Evolutionary conservation across 2,113 vertebrate species (phyloP), one percentile per base, ranked within the genome.

Genomic region (Eurypyga helias): DNA sequence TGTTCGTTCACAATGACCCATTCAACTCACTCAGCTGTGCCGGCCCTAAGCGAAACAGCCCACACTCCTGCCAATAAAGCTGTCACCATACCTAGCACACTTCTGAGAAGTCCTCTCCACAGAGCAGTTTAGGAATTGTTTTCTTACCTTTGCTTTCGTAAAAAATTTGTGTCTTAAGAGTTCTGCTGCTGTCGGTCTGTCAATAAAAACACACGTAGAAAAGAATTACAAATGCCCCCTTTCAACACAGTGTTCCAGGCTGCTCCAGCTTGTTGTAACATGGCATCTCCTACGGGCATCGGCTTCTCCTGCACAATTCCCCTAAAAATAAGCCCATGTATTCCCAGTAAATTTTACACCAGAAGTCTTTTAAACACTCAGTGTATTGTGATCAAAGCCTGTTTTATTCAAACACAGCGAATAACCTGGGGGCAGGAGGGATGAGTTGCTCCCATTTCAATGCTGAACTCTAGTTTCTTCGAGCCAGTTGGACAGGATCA

Each of bases 121-220:
- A 67, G 25, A 82, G 13, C 51, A n/a, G 21, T 28, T 86, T 17
- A 87, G 66, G 48, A 83, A 84, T 24, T 7, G 21, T 75, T 81
- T 49, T 70, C 98, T 97, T 97, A 99, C 99, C 99, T 99, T 99
- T 77, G 99, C 99, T 99, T 99, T 99, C 5, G 99, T 99, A 98
- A 99, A 99, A 98, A 99, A 99, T 97, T 99, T 99, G 97, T 99
- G 99, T 94, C 99, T 99, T 97, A 99, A 96, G 67, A 99, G 97
- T 95, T 99, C 99, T 70, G 99, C 99, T 87, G 99, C 99, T 86
- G 99, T 99, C 43, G 99, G 99, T 98, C 99, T 99, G 96, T 89
- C 96, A 97, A 76, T 66, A 97, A 89, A 96, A 97, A 95, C 91
- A 97, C 76, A 97, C 77, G 73, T 21, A 87, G 79, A 88, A 87